Base-by-base conservation (phyloP, 2,797 vertebrate species). In the Falco peregrinus region DNA sequence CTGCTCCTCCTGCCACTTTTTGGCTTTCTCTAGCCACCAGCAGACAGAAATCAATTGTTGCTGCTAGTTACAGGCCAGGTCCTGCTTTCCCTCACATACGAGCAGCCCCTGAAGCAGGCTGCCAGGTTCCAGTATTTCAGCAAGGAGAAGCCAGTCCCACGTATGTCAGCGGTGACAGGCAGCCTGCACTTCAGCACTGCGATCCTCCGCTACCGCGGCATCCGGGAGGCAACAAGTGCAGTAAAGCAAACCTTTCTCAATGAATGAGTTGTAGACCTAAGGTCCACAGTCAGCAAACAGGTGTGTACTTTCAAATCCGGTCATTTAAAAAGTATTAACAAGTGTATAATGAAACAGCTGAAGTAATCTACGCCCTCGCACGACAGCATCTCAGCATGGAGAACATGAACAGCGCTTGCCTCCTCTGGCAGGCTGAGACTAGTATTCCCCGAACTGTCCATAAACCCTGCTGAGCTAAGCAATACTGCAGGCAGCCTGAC, bases 151-250 rank as follows among this genome's bases (percentile, higher is more conserved):
- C 29, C 37, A 31, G 43, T 15, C 63, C 59, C 59, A 26, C 0
- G 4, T 7, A 11, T 10, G 14, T 22, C 3, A 2, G 13, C 28
- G 14, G 39, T 1, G 19, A 28, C 7, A 21, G 5, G 22, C 39
- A 29, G 18, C 53, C 51, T 7, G 47, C 15, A 2, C 41, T 13
- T 48, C 33, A n/a, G 37, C 16, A 5, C 35, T 45, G 26, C 21
- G 15, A 3, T n/a, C 41, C 29, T 26, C 37, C 17, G 9, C n/a
- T 25, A 6, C 7, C 1, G 1, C 4, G 2, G 2, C 13, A 4
- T 4, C 37, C 45, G 43, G 43, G 16, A 90, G 35, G 43, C 39
- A 48, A 51, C 26, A 26, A 60, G n/a, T 4, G 12, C 80, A 12
- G 25, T 9, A 37, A 45, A 67, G n/a, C 48, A 74, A 77, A 48